These are phyloP conservation scores for Onthophagus sagittarius DNA, from an alignment of 2,888 invertebrate species.

Conservation along the genomic window DNA sequence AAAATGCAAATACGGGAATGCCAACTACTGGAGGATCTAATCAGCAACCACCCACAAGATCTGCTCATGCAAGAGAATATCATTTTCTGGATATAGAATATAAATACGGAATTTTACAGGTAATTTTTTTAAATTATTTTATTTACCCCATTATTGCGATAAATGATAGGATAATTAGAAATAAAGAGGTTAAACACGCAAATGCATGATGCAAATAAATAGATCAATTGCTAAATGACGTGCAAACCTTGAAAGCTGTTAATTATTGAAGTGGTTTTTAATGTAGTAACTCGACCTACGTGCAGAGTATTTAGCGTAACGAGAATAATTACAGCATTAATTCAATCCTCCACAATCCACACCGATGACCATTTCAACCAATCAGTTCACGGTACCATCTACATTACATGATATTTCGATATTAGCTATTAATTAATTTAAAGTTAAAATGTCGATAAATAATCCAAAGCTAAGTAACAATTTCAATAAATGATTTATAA, in stretches of 20 bases:
- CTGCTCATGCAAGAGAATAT: conserved; percentile 73
- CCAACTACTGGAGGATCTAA: conserved; percentile 49
- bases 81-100: conserved; percentile 88
- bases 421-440: too few relatives aligned
- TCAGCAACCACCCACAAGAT: conserved; percentile 50
- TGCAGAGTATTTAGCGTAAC: not conserved
- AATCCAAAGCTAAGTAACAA: not conserved
- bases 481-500: not conserved
- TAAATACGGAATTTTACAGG: conserved; percentile 91
- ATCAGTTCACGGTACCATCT: too few relatives aligned
- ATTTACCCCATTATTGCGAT: too few relatives aligned
- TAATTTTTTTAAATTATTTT: conserved; percentile 41
- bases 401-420: not conserved
- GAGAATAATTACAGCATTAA: not conserved
- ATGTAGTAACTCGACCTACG: not conserved
- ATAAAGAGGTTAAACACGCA: not conserved
- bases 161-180: too few relatives aligned
- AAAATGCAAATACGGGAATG: conserved; percentile 47
- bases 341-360: not conserved
- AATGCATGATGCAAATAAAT: not conserved
- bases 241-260: not conserved
- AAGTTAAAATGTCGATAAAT: too few relatives aligned
- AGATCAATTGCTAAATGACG: not conserved
- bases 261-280: not conserved
- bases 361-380: not conserved